These are phyloP conservation scores for Drosophila planitibia DNA, from an alignment of 2,888 invertebrate genomes.

Conservation along the genomic window DNA sequence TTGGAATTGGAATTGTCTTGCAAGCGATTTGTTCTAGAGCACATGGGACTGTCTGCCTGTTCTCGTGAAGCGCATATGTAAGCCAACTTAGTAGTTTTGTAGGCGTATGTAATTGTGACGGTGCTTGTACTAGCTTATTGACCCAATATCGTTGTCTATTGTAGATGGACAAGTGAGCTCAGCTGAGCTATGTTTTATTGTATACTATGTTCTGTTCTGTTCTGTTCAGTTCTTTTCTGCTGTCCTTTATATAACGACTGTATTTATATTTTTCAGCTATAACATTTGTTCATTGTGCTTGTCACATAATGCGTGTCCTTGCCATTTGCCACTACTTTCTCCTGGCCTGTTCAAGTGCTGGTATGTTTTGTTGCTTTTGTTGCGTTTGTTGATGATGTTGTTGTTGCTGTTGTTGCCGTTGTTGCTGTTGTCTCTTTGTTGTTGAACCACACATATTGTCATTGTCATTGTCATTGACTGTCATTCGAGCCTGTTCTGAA, in stretches of 20 bases:
- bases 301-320: conserved; percentile 63
- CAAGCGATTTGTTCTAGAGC: neutral
- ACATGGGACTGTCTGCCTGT: conserved; percentile 4
- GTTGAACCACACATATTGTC: conserved; percentile 50
- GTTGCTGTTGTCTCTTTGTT: conserved; percentile 31
- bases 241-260: conserved; percentile 33
- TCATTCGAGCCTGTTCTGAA: conserved; percentile 36
- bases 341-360: conserved; percentile 1
- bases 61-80: neutral
- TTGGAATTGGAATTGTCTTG: neutral
- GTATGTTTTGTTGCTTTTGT: conserved; percentile 12
- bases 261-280: conserved; percentile 38
- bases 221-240: neutral
- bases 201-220: neutral
- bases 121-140: conserved; percentile 23
- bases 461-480: conserved; percentile 59
- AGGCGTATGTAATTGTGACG: conserved; percentile 15
- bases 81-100: conserved; percentile 13
- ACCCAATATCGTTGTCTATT: conserved; percentile 31
- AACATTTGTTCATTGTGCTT: conserved; percentile 41
- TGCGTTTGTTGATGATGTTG: neutral
- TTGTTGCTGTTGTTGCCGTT: neutral
- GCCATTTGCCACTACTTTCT: conserved; percentile 47
- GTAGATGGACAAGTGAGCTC: conserved; percentile 14
- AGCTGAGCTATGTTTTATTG: conserved; percentile 26